Percentiles rank a stretch among this genome's conserved stretches.
phyloP scores from a whole-genome alignment of 2,113 vertebrate genomes.

The Trochalopteron elliotii region DNA sequence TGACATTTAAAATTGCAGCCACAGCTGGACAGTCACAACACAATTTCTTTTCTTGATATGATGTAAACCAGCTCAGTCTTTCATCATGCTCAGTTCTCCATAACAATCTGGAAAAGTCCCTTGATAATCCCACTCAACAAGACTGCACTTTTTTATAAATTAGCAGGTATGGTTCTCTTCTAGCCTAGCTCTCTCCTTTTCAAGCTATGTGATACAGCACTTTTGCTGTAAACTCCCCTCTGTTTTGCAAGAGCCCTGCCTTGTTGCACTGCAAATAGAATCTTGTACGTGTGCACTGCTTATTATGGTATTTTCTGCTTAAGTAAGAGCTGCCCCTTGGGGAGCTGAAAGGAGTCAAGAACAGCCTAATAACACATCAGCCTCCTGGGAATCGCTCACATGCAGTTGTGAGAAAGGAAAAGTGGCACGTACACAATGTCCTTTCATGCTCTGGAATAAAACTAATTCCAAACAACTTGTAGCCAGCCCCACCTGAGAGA shows the following conservation, averaged over 20 bases:
- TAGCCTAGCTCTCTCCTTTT: background rate
- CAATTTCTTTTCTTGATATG: background rate
- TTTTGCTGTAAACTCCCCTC: background rate
- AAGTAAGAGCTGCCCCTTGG: background rate
- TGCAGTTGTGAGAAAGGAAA: background rate
- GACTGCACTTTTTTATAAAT: background rate
- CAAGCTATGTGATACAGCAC: background rate
- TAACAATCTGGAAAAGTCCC: background rate
- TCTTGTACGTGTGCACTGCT: background rate
- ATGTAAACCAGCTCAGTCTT: background rate
- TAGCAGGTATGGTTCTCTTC: background rate
- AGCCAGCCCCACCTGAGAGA: background rate
- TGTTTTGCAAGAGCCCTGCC: background rate
- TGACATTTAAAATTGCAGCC: background rate
- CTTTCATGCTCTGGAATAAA: background rate
- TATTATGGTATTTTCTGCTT: background rate
- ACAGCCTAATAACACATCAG: background rate
- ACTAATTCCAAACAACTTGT: background rate
- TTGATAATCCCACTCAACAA: background rate
- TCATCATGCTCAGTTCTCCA: background rate
- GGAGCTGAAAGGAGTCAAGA: background rate
- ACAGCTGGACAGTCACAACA: background rate
- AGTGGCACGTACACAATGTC: background rate
- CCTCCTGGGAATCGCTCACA: background rate
- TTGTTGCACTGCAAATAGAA: background rate